Percentiles rank a stretch among this genome's conserved stretches.
Evolutionary conservation across 2,113 vertebrate genomes (phyloP).

Genomic region (Brachypteracias leptosomus): DNA sequence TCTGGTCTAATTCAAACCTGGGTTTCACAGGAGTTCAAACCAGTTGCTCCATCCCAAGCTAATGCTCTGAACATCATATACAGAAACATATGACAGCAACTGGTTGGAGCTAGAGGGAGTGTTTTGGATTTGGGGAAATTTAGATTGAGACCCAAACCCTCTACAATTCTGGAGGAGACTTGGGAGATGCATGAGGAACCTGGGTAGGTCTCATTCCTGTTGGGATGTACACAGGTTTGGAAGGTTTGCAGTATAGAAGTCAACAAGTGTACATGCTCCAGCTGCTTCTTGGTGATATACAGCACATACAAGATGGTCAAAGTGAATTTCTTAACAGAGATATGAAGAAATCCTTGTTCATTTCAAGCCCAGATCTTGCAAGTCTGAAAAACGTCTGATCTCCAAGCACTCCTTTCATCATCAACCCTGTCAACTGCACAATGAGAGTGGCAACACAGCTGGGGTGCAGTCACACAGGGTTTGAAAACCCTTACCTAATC

Average conservation of each 20-base stretch:
- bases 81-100: not conserved
- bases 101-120: not conserved
- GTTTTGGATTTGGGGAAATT: not conserved
- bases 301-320: not conserved
- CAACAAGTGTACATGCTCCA: not conserved
- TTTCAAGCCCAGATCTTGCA: not conserved
- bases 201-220: not conserved
- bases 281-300: not conserved
- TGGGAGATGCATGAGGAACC: fast-evolving
- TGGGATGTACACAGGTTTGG: not conserved
- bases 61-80: not conserved
- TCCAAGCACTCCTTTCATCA: fast-evolving
- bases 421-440: not conserved
- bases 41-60: not conserved
- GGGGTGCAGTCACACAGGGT: not conserved
- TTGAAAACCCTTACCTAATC: not conserved
- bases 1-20: not conserved
- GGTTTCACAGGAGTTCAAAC: not conserved
- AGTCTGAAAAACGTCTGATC: not conserved
- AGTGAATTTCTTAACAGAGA: not conserved
- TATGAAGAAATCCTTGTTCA: not conserved
- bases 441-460: not conserved
- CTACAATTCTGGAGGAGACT: not conserved
- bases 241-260: not conserved
- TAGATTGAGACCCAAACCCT: not conserved